Evolutionary conservation across 1,140 invertebrate species (phyloP), one percentile per base, ranked within the genome.

Genomic region (Bicyclus anynana): DNA sequence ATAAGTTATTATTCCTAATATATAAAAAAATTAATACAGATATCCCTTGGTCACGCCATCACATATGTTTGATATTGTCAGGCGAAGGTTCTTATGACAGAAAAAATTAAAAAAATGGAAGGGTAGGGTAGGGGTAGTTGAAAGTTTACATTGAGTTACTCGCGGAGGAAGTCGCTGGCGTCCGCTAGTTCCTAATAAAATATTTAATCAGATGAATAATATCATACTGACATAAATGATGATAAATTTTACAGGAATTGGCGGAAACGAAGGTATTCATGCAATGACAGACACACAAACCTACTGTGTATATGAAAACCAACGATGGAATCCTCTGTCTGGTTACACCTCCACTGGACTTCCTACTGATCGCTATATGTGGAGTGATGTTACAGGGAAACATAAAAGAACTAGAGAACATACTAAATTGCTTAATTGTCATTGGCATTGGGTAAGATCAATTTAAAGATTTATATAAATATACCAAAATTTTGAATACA

Each of bases 251-350:
- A 56, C 52, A 94, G 93, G 49, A 75, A 93, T 65, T 92, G 90
- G 89, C 14, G 91, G 91, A 61, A 94, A 92, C 67, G 90, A 91
- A 13, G 93, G 93, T 57, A 93, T 96, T 23, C 91, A 95, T 83
- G 72, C 92, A 2, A 96, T 97, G 94, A 91, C 92, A 14, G 96
- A 97, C 79, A 94, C 93, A 6, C 94, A 95, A 76, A 94, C 93
- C 71, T 95, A 95, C 80, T 94, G 94, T 75, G 94, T 97, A 4
- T 98, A 97, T 84, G 97, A 98, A 89, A 97, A 98, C 80, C 96
- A 98, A 85, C 91, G 96, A 46, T 98, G 97, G 97, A 97, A 97
- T 91, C 95, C 91, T 4, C 89, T 97, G 0, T 94, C 94, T 58
- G 96, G 97, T 13, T 98, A 97, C 74, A 95, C 95, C 1, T 91